Base-by-base conservation (phyloP, 2,797 vertebrate species). In the Lithobates pipiens region DNA sequence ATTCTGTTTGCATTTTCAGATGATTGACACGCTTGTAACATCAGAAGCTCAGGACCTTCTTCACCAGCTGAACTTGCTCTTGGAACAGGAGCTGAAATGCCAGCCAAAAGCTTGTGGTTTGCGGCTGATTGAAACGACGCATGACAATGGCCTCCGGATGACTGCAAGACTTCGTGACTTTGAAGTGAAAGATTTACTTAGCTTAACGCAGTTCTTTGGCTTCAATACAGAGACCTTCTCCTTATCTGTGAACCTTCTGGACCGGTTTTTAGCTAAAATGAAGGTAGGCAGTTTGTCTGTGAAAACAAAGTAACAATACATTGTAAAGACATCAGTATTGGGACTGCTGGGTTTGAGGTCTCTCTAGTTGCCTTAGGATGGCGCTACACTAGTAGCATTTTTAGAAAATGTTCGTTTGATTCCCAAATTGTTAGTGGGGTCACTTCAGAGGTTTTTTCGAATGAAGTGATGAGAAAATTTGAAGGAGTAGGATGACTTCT, bases 151-250 rank as follows among this genome's bases (percentile, higher is more conserved):
- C 15, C 94, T 99, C 77, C 94, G 97, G 50, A 97, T 99, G 97
- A 99, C 97, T 0, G 89, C 93, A 2, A 95, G 94, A 73, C 93
- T 98, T 29, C 91, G 98, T 50, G 98, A 99, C 90, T 96, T 97
- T 81, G 96, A 99, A 91, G 97, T 98, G 84, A 97, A 96, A 85
- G 97, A 99, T 87, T 95, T 99, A 61, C 97, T 99, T 23, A 98
- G 96, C 76, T 91, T 99, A 76, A 97, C 95, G 81, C 96, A 97
- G 68, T 99, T 99, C 93, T 99, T 99, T 15, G 97, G 97, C 77
- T 98, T 99, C 87, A 93, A 89, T 80, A 95, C 96, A 0, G 97
- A 99, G 89, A 97, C 97, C 0, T 99, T 99, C 92, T 99, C 96
- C 0, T 90, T 99, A 36, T 95, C 97, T 68, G 95, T 98, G 90